Percentiles rank a stretch among this genome's conserved stretches.
phyloP scores from a whole-genome alignment of 2,888 invertebrate genomes.

The Melanostoma mellinum region DNA sequence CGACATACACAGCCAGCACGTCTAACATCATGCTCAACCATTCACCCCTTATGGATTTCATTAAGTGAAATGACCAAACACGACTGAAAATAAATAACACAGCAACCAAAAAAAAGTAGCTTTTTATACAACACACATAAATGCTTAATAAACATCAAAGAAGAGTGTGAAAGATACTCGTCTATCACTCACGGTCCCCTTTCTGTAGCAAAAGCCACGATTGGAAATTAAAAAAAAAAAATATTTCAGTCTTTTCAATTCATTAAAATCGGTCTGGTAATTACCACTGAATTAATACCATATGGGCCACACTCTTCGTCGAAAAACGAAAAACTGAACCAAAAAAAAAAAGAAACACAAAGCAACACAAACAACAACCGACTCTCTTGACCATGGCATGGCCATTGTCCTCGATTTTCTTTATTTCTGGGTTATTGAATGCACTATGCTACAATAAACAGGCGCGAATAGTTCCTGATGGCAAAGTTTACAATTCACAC shows the following conservation, averaged over 20 bases:
- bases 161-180: conserved; percentile 47
- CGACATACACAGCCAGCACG: conserved; percentile 43
- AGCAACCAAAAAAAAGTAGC: conserved; percentile 22
- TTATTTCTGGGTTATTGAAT: conserved; percentile 48
- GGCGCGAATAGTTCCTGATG: conserved; percentile 56
- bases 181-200: conserved; percentile 56
- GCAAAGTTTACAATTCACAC: conserved; percentile 54
- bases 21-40: conserved; percentile 53
- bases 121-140: conserved; percentile 26
- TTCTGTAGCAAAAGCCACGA: conserved; percentile 31
- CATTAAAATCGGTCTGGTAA: conserved; percentile 73
- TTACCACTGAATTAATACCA: conserved; percentile 73
- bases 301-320: conserved; percentile 57
- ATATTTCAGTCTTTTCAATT: conserved; percentile 67
- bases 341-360: background rate
- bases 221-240: conserved; percentile 36
- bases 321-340: background rate
- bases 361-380: conserved; percentile 3
- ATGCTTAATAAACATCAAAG: conserved; percentile 62
- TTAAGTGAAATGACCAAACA: conserved; percentile 70
- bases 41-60: conserved; percentile 70
- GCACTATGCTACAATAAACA: conserved; percentile 37
- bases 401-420: conserved; percentile 64
- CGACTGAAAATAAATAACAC: conserved; percentile 59
- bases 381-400: background rate